These are phyloP conservation scores for Valencia hispanica DNA, from an alignment of 2,797 vertebrate genomes.

Conservation along the genomic window DNA sequence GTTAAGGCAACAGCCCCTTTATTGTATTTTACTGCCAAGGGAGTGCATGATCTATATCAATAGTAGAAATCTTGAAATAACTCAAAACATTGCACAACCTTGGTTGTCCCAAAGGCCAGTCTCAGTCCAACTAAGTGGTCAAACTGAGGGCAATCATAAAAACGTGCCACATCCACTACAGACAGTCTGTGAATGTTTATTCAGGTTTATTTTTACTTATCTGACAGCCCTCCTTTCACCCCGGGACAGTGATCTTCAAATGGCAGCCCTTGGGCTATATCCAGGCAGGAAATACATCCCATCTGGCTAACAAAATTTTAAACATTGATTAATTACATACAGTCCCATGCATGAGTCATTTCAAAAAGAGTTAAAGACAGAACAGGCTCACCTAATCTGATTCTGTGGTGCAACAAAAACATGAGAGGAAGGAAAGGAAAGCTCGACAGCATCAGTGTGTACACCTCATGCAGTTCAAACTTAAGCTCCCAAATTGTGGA, in stretches of 20 bases:
- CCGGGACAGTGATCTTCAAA: conserved; percentile 17
- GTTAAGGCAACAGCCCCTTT: conserved; percentile 54
- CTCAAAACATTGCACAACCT: conserved; percentile 54
- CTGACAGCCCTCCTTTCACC: conserved; percentile 42
- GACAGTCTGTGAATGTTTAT: background rate
- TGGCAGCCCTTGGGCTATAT: background rate
- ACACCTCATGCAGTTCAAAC: background rate
- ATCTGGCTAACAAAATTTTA: background rate
- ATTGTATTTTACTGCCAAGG: conserved; percentile 52
- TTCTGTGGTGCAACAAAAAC: background rate
- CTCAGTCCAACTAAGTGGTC: conserved; percentile 36
- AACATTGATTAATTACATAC: background rate
- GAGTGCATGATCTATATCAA: conserved; percentile 49
- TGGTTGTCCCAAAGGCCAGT: conserved; percentile 35
- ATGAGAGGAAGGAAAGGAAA: background rate
- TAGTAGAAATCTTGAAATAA: conserved; percentile 55
- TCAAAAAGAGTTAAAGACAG: background rate
- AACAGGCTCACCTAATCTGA: background rate
- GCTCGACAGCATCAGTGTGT: background rate
- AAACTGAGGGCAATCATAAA: conserved; percentile 59
- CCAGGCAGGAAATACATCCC: background rate
- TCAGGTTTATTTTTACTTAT: conserved; percentile 41
- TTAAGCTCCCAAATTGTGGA: background rate
- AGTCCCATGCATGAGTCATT: background rate
- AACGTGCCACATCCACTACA: conserved; percentile 9